Conservation (phyloP, 2,888 invertebrate genomes). For the Pyrgus malvae region DNA sequence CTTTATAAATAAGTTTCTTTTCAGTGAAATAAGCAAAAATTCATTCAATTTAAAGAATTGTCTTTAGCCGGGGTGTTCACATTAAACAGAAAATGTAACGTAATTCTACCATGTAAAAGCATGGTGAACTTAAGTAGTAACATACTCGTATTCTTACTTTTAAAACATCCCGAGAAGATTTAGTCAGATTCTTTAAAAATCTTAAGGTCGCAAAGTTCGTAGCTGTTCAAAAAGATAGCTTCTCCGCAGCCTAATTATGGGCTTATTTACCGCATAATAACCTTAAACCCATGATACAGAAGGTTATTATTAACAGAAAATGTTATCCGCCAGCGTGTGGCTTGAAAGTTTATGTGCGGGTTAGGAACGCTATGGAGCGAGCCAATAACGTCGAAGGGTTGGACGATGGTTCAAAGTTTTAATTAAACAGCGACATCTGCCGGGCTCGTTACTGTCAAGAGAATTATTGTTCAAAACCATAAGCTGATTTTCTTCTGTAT, state of each 20-base stretch:
- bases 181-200: too few relatives aligned
- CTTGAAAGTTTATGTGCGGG: constrained; percentile 56
- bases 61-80: too few relatives aligned
- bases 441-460: constrained; percentile 56
- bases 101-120: too few relatives aligned
- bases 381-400: constrained; percentile 67
- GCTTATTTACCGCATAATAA: constrained; percentile 6
- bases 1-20: too few relatives aligned
- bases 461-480: constrained; percentile 65
- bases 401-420: constrained; percentile 70
- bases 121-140: too few relatives aligned
- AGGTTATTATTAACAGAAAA: constrained; percentile 44
- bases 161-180: too few relatives aligned
- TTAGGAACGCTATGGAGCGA: constrained; percentile 50
- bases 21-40: too few relatives aligned
- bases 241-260: background rate
- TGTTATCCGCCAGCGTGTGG: constrained; percentile 55
- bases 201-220: background rate
- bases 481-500: too few relatives aligned
- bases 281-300: constrained; percentile 1
- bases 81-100: too few relatives aligned
- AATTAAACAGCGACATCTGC: constrained; percentile 77
- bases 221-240: background rate
- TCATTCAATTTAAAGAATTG: too few relatives aligned
- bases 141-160: too few relatives aligned